A percentile compares a stretch with the other conserved stretches of the same genome.
Conservation (phyloP, 2,797 vertebrate genomes). For the Hydrolagus colliei region DNA sequence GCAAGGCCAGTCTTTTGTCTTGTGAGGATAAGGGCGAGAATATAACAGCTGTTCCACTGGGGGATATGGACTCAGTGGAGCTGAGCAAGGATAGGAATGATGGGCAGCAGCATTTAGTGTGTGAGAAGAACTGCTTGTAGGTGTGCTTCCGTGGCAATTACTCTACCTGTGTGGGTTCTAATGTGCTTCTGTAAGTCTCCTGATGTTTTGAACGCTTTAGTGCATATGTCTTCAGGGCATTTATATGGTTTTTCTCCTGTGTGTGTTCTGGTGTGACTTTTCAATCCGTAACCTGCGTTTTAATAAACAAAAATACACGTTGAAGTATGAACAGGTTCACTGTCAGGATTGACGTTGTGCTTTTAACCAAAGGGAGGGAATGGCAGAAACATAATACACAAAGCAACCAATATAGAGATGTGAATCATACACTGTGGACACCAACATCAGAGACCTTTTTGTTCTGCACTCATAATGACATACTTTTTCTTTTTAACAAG, state of each 20-base stretch:
- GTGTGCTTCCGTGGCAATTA: not conserved
- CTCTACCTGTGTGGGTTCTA: conserved; percentile 65
- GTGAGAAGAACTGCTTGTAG: too few relatives aligned
- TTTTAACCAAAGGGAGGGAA: not conserved
- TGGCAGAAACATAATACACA: not conserved
- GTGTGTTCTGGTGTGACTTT: conserved; percentile 65
- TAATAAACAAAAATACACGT: not conserved
- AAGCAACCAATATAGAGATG: not conserved
- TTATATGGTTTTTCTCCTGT: conserved; percentile 72
- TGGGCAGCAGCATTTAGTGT: too few relatives aligned
- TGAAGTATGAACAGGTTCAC: not conserved
- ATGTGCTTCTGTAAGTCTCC: conserved; percentile 72
- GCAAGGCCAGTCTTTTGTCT: too few relatives aligned
- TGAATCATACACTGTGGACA: too few relatives aligned
- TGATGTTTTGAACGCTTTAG: conserved; percentile 73
- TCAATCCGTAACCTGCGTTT: conserved; percentile 59
- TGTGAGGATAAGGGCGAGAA: too few relatives aligned
- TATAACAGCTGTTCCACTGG: too few relatives aligned
- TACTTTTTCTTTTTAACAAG: too few relatives aligned
- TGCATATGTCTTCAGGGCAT: conserved; percentile 67
- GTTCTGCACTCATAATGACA: too few relatives aligned
- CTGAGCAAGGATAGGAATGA: too few relatives aligned
- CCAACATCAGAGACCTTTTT: too few relatives aligned
- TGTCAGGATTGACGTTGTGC: not conserved
- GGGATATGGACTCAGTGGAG: too few relatives aligned